Evolutionary conservation across 2,113 vertebrate species (phyloP).

Genomic region (Sapayoa aenigma): DNA sequence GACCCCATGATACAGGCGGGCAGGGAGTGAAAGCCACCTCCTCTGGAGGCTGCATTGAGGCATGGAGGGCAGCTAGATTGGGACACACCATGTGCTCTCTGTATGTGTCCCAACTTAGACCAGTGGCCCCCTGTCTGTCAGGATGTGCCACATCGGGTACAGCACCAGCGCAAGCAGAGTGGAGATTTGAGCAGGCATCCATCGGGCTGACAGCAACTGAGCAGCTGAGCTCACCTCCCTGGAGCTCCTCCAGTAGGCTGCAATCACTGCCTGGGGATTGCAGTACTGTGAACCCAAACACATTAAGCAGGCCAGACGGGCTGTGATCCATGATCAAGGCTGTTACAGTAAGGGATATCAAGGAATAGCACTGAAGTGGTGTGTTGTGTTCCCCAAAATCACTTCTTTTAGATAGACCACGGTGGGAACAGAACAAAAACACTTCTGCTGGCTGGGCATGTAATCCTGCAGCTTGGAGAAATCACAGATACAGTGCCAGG

Average conservation of each 20-base stretch:
- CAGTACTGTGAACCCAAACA: not conserved
- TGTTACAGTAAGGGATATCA: not conserved
- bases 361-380: not conserved
- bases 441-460: not conserved
- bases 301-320: not conserved
- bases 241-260: not conserved
- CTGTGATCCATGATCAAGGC: not conserved
- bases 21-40: not conserved
- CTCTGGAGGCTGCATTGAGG: not conserved
- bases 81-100: not conserved
- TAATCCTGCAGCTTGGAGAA: not conserved
- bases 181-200: not conserved
- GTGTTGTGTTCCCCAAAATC: not conserved
- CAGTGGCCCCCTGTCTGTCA: fast-evolving
- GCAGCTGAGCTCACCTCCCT: not conserved
- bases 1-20: not conserved
- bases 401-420: not conserved
- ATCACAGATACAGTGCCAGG: not conserved
- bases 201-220: not conserved
- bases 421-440: not conserved
- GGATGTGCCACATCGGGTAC: not conserved
- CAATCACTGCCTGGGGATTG: not conserved
- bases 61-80: fast-evolving
- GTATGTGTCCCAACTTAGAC: not conserved
- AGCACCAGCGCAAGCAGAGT: not conserved